Evolutionary conservation across 2,888 invertebrate species (phyloP).

Genomic region (Agriopis marginaria): DNA sequence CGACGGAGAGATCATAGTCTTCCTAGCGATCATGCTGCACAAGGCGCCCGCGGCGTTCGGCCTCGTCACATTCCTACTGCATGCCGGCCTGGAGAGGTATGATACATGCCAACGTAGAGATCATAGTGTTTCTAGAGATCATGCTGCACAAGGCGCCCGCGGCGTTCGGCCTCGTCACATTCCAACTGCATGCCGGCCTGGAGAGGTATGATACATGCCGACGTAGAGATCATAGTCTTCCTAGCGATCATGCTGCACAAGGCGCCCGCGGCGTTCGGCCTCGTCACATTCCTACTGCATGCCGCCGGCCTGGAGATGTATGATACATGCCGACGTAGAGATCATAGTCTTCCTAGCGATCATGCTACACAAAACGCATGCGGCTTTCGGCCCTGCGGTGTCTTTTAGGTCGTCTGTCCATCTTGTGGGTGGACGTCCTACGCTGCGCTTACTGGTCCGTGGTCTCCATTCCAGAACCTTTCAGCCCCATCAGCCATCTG

Average conservation of each 20-base stretch:
- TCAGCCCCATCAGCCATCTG: no score
- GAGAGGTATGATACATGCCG: conserved; percentile 86
- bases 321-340: no score
- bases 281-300: conserved; percentile 98
- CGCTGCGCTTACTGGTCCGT: no score
- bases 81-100: conserved; percentile 91
- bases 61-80: conserved; percentile 97
- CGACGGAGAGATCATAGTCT: conserved; percentile 61
- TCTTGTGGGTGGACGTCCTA: no score
- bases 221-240: neutral
- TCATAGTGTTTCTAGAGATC: conserved; percentile 88
- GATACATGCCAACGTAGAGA: no score
- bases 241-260: conserved; percentile 88
- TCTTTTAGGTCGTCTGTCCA: no score
- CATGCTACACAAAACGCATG: no score
- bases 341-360: no score
- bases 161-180: conserved; percentile 99
- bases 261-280: conserved; percentile 99
- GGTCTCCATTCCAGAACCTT: no score
- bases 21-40: conserved; percentile 79
- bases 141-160: no score
- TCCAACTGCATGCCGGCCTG: conserved; percentile 97
- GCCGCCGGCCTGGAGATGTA: conserved; percentile 83
- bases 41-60: conserved; percentile 99
- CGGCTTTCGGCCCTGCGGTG: no score